These are phyloP conservation scores for Drepana arcuata DNA, from an alignment of 1,140 invertebrate species.

Conservation along the genomic window DNA sequence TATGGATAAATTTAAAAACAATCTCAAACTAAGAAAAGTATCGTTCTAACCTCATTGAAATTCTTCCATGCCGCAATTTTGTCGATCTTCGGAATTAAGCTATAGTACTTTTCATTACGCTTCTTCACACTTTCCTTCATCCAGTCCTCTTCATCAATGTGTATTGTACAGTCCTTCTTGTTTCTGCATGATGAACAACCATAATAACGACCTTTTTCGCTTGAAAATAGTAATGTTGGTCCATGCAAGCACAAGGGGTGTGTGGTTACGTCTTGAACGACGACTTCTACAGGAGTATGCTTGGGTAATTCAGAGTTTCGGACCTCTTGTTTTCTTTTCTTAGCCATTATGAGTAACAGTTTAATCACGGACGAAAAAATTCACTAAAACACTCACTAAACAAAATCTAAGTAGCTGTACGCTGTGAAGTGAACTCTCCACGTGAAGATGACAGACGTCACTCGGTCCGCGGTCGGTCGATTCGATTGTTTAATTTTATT, in stretches of 20 bases:
- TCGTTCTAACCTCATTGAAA: constrained; percentile 65
- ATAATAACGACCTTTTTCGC: constrained; percentile 75
- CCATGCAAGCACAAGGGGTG: constrained; percentile 75
- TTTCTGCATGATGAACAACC: constrained; percentile 86
- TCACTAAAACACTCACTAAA: no score
- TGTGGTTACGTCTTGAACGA: constrained; percentile 50
- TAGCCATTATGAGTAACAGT: constrained; percentile 22
- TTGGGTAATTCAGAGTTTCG: no score
- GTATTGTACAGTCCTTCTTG: constrained; percentile 84
- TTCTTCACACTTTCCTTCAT: constrained; percentile 55
- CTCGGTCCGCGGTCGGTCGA: no score
- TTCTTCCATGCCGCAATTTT: constrained; percentile 68
- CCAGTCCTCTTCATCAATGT: constrained; percentile 73
- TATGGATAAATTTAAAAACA: no score
- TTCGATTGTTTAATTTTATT: no score
- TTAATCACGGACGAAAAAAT: constrained; percentile 1
- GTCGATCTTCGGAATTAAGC: constrained; percentile 63
- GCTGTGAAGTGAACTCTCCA: no score
- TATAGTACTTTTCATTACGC: constrained; percentile 66
- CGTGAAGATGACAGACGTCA: no score
- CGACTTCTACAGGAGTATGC: constrained; percentile 59
- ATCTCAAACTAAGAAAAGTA: no score
- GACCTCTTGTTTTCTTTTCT: no score
- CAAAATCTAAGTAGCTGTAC: no score
- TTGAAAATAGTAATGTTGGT: constrained; percentile 80